phyloP scores from a whole-genome alignment of 2,113 vertebrate species.

The Oreochromis niloticus region DNA sequence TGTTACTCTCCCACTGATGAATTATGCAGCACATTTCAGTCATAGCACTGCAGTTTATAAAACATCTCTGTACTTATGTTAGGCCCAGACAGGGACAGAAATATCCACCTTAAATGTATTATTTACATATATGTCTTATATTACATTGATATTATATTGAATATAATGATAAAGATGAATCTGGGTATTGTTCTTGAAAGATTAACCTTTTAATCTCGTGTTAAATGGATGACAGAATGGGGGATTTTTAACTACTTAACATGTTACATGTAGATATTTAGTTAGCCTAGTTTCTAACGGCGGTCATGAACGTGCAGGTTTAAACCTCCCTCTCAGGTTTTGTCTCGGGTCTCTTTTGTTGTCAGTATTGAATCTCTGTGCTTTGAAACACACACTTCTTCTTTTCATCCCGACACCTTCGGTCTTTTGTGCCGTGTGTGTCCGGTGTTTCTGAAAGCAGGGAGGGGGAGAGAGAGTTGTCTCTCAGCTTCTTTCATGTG shows the following conservation, averaged over 20 bases:
- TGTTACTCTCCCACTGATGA: neutral
- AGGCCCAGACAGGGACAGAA: fast-evolving
- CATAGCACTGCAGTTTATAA: neutral
- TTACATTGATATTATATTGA: neutral
- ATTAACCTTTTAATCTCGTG: neutral
- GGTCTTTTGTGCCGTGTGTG: neutral
- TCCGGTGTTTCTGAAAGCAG: conserved; percentile 7
- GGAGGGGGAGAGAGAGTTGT: neutral
- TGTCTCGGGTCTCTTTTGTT: conserved; percentile 2
- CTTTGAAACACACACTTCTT: conserved; percentile 8
- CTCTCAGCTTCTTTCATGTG: conserved; percentile 1
- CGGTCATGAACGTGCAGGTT: neutral
- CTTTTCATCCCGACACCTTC: conserved; percentile 30
- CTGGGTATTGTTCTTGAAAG: neutral
- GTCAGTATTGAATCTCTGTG: neutral
- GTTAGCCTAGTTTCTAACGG: neutral
- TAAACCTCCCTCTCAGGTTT: neutral
- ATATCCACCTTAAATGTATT: neutral
- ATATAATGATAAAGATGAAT: neutral
- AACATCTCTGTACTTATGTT: neutral
- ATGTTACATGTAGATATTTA: neutral
- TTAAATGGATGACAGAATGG: neutral
- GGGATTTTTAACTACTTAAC: neutral
- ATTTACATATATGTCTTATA: neutral
- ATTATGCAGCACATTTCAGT: neutral